Evolutionary conservation across 2,888 invertebrate species (phyloP).

Genomic region (Nebria brevicollis): DNA sequence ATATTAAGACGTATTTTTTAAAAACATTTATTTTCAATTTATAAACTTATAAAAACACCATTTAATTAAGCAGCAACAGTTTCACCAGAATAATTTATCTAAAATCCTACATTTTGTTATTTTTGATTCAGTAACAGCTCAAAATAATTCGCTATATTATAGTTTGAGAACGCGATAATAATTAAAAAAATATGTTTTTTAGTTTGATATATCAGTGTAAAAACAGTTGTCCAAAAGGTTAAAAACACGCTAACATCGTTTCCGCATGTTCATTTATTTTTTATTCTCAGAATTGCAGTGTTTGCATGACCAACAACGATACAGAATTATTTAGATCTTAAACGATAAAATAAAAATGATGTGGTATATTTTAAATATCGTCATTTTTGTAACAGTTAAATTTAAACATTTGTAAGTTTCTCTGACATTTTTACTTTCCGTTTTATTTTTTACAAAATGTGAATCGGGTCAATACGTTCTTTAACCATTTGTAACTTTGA

Average conservation of each 20-base stretch:
- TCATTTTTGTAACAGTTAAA: neutral
- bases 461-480: neutral
- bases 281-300: slow-evolving; percentile 20
- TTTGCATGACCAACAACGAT: slow-evolving; percentile 19
- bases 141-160: no score
- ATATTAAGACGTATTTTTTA: no score
- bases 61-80: no score
- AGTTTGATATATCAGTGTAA: neutral
- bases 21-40: no score
- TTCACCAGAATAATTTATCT: no score
- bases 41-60: no score
- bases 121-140: no score
- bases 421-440: neutral
- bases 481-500: neutral
- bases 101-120: no score
- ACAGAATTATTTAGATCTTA: neutral
- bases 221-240: slow-evolving; percentile 8
- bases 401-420: neutral
- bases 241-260: slow-evolving; percentile 15
- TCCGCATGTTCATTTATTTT: neutral
- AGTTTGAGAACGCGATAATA: neutral
- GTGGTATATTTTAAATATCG: neutral
- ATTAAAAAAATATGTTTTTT: neutral
- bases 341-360: neutral
- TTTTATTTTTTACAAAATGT: neutral